These are phyloP conservation scores for Clamator glandarius DNA, from an alignment of 2,797 vertebrate species.

Conservation along the genomic window DNA sequence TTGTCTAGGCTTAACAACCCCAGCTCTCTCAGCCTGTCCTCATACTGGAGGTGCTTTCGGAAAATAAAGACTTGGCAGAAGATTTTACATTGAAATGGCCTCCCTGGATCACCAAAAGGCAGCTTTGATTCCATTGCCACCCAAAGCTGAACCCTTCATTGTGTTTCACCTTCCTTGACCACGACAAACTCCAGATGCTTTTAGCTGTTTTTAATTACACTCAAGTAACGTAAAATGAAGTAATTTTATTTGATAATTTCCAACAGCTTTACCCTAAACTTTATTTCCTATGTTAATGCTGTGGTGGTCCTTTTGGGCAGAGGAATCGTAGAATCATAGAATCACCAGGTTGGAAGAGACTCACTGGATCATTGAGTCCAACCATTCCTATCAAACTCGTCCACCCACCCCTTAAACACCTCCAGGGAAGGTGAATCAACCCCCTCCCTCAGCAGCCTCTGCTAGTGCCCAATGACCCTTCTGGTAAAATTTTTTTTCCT, in stretches of 20 bases:
- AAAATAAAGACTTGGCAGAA: neutral
- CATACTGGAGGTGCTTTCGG: too few relatives aligned
- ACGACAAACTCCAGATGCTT: neutral
- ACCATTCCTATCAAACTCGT: too few relatives aligned
- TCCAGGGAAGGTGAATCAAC: too few relatives aligned
- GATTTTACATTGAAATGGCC: neutral
- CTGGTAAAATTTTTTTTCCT: too few relatives aligned
- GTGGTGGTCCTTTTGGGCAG: rapidly evolving
- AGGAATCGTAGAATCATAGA: too few relatives aligned
- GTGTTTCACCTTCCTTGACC: rapidly evolving
- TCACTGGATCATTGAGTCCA: too few relatives aligned
- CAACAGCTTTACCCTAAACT: neutral
- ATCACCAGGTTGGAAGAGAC: too few relatives aligned
- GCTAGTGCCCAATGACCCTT: too few relatives aligned
- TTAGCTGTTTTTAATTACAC: neutral
- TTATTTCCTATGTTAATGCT: neutral
- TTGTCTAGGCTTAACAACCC: too few relatives aligned
- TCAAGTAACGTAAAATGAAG: rapidly evolving
- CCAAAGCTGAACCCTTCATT: rapidly evolving
- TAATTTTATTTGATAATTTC: rapidly evolving
- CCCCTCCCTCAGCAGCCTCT: too few relatives aligned
- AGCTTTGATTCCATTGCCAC: neutral
- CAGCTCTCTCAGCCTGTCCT: too few relatives aligned
- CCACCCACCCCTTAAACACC: too few relatives aligned
- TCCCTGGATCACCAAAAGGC: neutral